Conservation (phyloP, 2,113 vertebrate genomes). For the Malaclemys terrapin region DNA sequence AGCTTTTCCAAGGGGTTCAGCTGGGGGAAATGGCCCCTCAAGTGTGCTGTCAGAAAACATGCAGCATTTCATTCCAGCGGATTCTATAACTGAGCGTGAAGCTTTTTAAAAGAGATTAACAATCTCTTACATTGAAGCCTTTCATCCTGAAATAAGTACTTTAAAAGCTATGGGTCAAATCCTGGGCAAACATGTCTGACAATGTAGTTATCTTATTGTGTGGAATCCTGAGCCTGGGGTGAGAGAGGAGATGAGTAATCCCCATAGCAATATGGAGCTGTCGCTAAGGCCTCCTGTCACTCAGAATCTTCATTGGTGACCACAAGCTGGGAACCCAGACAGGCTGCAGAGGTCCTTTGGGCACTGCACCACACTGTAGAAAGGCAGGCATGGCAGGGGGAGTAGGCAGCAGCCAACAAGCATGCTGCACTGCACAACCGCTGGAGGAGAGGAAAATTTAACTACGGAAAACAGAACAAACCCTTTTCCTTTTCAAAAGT, state of each 20-base stretch:
- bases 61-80: not conserved
- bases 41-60: not conserved
- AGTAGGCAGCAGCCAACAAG: not conserved
- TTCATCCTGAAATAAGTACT: not conserved
- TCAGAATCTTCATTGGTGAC: not conserved
- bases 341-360: not conserved
- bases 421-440: not conserved
- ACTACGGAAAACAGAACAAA: not conserved
- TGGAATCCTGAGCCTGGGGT: not conserved
- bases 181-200: not conserved
- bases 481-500: not conserved
- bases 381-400: not conserved
- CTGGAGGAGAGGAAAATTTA: not conserved
- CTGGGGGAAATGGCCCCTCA: not conserved
- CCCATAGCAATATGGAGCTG: not conserved
- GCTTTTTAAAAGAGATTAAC: not conserved
- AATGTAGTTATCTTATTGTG: not conserved
- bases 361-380: not conserved
- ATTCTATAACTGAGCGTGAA: not conserved
- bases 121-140: not conserved
- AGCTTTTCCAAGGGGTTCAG: not conserved
- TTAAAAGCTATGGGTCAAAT: not conserved
- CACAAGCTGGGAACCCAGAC: not conserved
- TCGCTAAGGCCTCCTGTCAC: not conserved
- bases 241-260: not conserved